Evolutionary conservation across 2,113 vertebrate species (phyloP), one percentile per base, ranked within the genome.

Genomic region (Microcebus lehilahytsara): DNA sequence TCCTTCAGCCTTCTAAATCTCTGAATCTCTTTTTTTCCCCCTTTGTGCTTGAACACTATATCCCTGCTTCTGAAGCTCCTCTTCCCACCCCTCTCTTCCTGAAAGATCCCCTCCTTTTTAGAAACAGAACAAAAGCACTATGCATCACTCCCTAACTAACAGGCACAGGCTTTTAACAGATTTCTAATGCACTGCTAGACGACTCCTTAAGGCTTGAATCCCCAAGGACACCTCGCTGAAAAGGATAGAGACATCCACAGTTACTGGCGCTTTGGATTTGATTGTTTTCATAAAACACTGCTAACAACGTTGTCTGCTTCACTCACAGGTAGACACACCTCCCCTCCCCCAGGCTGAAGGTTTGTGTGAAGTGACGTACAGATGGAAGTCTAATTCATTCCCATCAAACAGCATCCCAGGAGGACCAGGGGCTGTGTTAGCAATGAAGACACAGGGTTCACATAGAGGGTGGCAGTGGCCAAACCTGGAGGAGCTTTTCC

Each of bases 111-210:
- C 16, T 81, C 30, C n/a, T 96, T 92, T 89, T 87, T 13, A 32
- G 46, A 60, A 96, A 95, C 64, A 93, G 96, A 96, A 89, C 51
- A 97, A 95, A 93, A 87, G 42, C 84, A 74, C 8, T 56, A 3
- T 37, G n/a, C 27, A 74, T 87, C 89, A 95, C 74, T 97, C 71
- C 40, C 69, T 96, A 89, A 94, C 64, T 83, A 93, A 91, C 83
- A 91, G 56, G 75, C 53, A 74, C 53, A 97, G 53, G 64, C 78
- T 96, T 97, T 97, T 98, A 93, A 78, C 95, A 96, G 96, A 93
- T 97, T 97, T 95, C 67, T 85, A 96, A 98, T 93, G 93, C 93
- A 90, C 60, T 88, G 90, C 93, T 56, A 96, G 92, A 93, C 58
- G 2, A 58, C 10, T 88, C 94, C 90, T 93, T 80, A 71, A 96